phyloP scores from a whole-genome alignment of 2,797 vertebrate species.

The Rachycentron canadum region DNA sequence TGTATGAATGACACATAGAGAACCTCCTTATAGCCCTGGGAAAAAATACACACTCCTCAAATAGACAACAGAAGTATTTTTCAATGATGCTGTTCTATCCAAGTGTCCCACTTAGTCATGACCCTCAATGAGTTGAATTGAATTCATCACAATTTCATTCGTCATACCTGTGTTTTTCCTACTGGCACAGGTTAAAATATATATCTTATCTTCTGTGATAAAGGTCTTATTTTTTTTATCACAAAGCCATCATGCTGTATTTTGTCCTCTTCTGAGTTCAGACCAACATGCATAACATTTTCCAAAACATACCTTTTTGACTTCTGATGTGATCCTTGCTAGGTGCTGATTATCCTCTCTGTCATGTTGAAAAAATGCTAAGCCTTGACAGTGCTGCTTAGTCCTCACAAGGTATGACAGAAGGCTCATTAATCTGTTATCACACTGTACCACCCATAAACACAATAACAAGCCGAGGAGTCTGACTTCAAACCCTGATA shows the following conservation, averaged over 20 bases:
- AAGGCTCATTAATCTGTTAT: slow-evolving; percentile 57
- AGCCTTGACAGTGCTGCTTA: background rate
- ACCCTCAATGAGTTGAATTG: background rate
- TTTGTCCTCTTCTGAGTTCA: background rate
- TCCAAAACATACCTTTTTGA: slow-evolving; percentile 39
- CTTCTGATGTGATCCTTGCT: background rate
- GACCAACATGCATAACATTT: slow-evolving; percentile 23
- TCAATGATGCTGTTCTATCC: background rate
- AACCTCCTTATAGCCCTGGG: background rate
- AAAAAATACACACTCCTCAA: background rate
- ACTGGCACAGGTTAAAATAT: background rate
- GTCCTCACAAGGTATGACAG: slow-evolving; percentile 27
- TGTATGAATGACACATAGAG: background rate
- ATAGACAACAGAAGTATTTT: background rate
- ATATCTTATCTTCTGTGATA: background rate
- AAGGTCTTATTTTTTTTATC: background rate
- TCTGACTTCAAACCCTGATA: slow-evolving; percentile 25
- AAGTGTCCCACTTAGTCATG: background rate
- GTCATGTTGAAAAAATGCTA: slow-evolving; percentile 27
- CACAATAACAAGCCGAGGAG: slow-evolving; percentile 38
- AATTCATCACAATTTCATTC: background rate
- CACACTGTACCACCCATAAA: slow-evolving; percentile 54
- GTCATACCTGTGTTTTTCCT: background rate
- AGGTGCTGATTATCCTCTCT: slow-evolving; percentile 10
- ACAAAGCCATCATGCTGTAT: background rate